A percentile compares a stretch with the other conserved stretches of the same genome.
Conservation (phyloP, 2,888 invertebrate species). For the Heliothis peltigera region DNA sequence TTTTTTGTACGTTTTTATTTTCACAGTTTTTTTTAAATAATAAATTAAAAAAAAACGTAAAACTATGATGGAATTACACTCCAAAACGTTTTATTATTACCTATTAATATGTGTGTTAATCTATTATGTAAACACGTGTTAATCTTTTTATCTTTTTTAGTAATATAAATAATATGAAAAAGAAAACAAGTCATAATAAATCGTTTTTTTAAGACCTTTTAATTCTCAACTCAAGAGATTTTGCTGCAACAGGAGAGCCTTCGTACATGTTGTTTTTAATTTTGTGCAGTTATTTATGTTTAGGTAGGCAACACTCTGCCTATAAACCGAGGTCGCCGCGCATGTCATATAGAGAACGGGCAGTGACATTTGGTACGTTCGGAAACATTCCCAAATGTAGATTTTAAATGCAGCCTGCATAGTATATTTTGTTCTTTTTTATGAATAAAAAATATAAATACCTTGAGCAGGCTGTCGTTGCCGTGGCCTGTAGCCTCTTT, state of each 20-base stretch:
- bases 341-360: constrained; percentile 27
- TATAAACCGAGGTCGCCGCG: constrained; percentile 41
- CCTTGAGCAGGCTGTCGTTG: constrained; percentile 75
- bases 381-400: constrained; percentile 32
- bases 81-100: too few relatives aligned
- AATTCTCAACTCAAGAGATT: too few relatives aligned
- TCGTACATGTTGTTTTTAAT: background rate
- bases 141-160: too few relatives aligned
- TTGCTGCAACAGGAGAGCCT: too few relatives aligned
- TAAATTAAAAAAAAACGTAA: too few relatives aligned
- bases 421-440: background rate
- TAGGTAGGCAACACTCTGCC: constrained; percentile 28
- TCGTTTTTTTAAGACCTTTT: too few relatives aligned
- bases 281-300: background rate
- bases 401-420: constrained; percentile 10
- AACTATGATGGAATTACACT: too few relatives aligned
- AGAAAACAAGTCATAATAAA: too few relatives aligned
- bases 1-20: background rate
- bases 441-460: constrained; percentile 44
- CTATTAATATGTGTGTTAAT: too few relatives aligned
- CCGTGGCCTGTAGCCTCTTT: constrained; percentile 72
- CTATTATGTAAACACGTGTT: too few relatives aligned
- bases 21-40: too few relatives aligned
- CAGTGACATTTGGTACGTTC: constrained; percentile 49
- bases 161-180: too few relatives aligned